Percentiles rank a stretch among this genome's conserved stretches.
phyloP scores from a whole-genome alignment of 2,888 invertebrate genomes.

The Toxonevra muliebris region DNA sequence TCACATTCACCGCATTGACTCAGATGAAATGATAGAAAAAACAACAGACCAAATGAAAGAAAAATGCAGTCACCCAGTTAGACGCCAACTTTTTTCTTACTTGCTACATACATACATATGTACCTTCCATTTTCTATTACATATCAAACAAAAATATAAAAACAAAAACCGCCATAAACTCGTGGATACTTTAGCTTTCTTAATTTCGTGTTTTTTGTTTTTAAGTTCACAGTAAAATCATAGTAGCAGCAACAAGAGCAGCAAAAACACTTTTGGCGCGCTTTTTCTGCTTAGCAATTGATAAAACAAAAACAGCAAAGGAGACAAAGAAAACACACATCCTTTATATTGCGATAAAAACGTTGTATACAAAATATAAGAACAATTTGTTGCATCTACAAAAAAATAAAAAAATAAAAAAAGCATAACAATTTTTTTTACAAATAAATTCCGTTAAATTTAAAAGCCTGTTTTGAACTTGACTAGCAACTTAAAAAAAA shows the following conservation, averaged over 20 bases:
- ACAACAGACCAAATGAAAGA: slow-evolving; percentile 11
- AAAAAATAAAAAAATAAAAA: too few relatives aligned
- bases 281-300: slow-evolving; percentile 20
- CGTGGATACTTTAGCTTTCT: too few relatives aligned
- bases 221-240: too few relatives aligned
- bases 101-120: slow-evolving; percentile 1
- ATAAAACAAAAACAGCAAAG: too few relatives aligned
- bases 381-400: too few relatives aligned
- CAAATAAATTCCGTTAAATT: too few relatives aligned
- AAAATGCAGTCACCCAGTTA: slow-evolving; percentile 34
- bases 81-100: slow-evolving; percentile 34
- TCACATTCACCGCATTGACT: neutral
- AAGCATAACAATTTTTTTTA: too few relatives aligned
- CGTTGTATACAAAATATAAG: too few relatives aligned
- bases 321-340: too few relatives aligned
- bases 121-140: neutral
- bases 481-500: neutral
- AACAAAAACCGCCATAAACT: too few relatives aligned
- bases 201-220: too few relatives aligned
- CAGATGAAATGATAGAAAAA: slow-evolving; percentile 1
- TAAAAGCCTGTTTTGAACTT: neutral
- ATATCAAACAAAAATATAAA: neutral
- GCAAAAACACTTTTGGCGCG: slow-evolving; percentile 15
- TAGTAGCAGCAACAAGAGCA: neutral
- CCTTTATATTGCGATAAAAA: too few relatives aligned